Conservation (phyloP, 2,797 vertebrate genomes). For the Darevskia mixta region DNA sequence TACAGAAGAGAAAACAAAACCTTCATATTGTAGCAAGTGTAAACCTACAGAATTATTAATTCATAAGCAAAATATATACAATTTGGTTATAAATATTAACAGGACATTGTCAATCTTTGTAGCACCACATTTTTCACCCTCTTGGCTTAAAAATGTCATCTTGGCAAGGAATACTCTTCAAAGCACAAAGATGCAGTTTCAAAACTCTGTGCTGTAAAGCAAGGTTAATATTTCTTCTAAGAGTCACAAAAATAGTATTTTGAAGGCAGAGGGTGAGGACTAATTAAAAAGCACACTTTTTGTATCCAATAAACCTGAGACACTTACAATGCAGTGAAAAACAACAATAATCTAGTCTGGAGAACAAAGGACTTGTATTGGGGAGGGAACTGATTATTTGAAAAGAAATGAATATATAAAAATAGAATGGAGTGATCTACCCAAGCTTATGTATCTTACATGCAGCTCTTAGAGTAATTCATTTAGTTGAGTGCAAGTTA, state of each 20-base stretch:
- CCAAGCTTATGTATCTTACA: not conserved
- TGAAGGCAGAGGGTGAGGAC: not conserved
- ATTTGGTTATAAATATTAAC: conserved; percentile 74
- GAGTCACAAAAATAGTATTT: conserved; percentile 11
- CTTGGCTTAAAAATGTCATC: conserved; percentile 53
- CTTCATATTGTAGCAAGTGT: conserved; percentile 71
- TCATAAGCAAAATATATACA: conserved; percentile 65
- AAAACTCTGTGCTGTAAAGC: conserved; percentile 45
- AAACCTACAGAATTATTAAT: conserved; percentile 69
- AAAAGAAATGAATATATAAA: not conserved
- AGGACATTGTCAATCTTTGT: conserved; percentile 50
- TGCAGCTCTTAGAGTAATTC: not conserved
- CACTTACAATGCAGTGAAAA: not conserved
- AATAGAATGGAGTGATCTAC: not conserved
- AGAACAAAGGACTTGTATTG: not conserved
- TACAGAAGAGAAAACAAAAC: conserved; percentile 73
- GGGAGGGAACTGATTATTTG: not conserved
- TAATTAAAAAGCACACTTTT: conserved; percentile 23
- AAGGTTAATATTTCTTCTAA: conserved; percentile 51
- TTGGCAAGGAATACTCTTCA: conserved; percentile 52
- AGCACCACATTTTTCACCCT: conserved; percentile 51
- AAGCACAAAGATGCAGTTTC: not conserved
- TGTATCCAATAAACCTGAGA: not conserved
- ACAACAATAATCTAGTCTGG: not conserved
- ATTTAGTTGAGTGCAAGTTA: not conserved